Evolutionary conservation across 2,797 vertebrate species (phyloP).

Genomic region (Microctenopoma stevenorrisi): DNA sequence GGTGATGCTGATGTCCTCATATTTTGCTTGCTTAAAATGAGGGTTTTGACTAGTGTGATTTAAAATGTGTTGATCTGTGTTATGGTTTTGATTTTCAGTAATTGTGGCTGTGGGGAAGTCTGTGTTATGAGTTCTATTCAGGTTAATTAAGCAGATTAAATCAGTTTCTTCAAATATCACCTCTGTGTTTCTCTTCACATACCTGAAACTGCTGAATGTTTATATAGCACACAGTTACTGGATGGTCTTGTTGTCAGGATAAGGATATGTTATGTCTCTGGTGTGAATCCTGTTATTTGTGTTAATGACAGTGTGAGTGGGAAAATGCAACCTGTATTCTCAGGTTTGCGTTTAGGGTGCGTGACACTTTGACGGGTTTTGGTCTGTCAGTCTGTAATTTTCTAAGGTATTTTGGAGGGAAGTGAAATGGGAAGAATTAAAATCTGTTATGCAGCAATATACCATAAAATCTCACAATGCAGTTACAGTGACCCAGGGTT

Average conservation of each 20-base stretch:
- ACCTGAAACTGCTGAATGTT: slow-evolving; percentile 2
- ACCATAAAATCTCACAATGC: neutral
- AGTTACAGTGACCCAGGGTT: neutral
- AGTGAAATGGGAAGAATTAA: neutral
- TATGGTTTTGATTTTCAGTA: no score
- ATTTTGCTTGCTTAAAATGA: no score
- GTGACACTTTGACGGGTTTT: neutral
- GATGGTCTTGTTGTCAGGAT: neutral
- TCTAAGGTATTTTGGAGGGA: neutral
- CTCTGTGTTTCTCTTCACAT: neutral
- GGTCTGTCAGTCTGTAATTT: neutral
- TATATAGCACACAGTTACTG: neutral
- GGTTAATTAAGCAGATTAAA: neutral
- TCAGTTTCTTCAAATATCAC: neutral
- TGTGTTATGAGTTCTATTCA: neutral
- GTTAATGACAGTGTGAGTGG: neutral
- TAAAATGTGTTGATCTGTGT: no score
- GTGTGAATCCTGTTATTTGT: slow-evolving; percentile 15
- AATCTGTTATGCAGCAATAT: neutral
- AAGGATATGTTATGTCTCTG: neutral
- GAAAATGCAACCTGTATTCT: slow-evolving; percentile 5
- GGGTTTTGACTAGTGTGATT: neutral
- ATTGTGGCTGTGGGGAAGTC: no score
- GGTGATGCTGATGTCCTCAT: no score
- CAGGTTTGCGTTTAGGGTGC: neutral